Conservation (phyloP, 2,113 vertebrate species). For the Vulpes ferrilata region DNA sequence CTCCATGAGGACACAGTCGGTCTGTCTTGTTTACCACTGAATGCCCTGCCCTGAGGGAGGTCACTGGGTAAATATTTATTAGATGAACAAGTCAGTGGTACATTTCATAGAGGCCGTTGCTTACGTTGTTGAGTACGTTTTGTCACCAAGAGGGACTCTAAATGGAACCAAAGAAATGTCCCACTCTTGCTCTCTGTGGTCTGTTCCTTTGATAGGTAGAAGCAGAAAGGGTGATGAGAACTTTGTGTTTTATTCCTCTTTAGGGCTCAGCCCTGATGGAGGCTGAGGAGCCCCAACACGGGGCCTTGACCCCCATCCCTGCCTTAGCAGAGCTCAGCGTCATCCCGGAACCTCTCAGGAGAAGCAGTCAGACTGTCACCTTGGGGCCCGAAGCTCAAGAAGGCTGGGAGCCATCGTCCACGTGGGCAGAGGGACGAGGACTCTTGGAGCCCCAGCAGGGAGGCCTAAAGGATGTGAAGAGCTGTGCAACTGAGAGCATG, state of each 20-base stretch:
- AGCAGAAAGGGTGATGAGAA: neutral
- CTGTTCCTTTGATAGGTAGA: neutral
- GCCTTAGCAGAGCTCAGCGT: slow-evolving; percentile 13
- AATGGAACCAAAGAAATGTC: neutral
- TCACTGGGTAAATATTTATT: neutral
- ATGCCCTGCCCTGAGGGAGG: neutral
- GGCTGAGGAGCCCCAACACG: slow-evolving; percentile 76
- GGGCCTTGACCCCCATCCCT: slow-evolving; percentile 44
- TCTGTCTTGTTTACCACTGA: neutral
- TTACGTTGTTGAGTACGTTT: neutral
- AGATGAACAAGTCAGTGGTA: neutral
- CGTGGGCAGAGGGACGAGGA: neutral
- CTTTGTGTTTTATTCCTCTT: slow-evolving; percentile 44
- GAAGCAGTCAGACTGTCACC: slow-evolving; percentile 59
- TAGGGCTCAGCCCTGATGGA: slow-evolving; percentile 86
- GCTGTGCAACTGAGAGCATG: accelerated
- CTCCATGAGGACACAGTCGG: neutral
- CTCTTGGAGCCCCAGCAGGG: neutral
- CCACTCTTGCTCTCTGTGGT: neutral
- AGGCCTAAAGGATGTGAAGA: neutral
- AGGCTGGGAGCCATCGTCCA: neutral
- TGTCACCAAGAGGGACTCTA: neutral
- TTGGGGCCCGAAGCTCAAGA: slow-evolving; percentile 46
- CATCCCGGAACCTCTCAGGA: neutral
- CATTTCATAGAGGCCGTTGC: neutral